A percentile compares a stretch with the other conserved stretches of the same genome.
Conservation (phyloP, 2,888 invertebrate species). For the Pammene fasciana region DNA sequence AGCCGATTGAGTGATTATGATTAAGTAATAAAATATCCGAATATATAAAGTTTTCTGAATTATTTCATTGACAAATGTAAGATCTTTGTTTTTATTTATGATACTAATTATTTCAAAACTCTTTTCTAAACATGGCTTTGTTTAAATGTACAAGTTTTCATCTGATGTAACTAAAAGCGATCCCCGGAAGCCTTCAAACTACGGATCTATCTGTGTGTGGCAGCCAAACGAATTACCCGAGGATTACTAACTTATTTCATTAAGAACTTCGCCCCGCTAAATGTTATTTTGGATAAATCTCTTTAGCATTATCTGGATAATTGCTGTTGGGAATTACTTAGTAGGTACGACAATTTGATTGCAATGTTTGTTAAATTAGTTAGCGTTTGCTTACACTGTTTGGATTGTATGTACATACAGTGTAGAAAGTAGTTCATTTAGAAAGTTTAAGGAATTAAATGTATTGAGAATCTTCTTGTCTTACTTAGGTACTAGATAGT, state of each 20-base stretch:
- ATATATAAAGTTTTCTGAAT: no score
- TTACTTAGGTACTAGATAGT: no score
- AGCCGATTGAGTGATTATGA: no score
- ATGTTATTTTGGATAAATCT: conserved; percentile 73
- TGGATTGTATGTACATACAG: neutral
- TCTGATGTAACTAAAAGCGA: conserved; percentile 24
- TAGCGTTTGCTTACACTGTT: neutral
- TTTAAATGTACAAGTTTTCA: conserved; percentile 19
- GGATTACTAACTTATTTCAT: conserved; percentile 78
- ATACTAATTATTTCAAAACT: neutral
- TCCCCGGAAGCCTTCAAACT: conserved; percentile 52
- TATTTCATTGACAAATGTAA: neutral
- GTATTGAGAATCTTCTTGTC: no score
- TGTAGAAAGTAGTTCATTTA: neutral
- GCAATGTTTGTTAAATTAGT: conserved; percentile 21
- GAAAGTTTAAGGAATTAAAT: no score
- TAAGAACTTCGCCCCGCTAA: conserved; percentile 70
- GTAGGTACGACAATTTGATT: conserved; percentile 37
- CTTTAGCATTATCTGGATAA: conserved; percentile 67
- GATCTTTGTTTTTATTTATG: neutral
- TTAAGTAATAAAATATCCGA: no score
- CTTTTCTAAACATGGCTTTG: conserved; percentile 6
- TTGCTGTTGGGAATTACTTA: conserved; percentile 55
- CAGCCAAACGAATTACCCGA: conserved; percentile 72
- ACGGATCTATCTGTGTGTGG: conserved; percentile 58